These are phyloP conservation scores for Mimumesa dahlbomi DNA, from an alignment of 2,888 invertebrate species.

Conservation along the genomic window DNA sequence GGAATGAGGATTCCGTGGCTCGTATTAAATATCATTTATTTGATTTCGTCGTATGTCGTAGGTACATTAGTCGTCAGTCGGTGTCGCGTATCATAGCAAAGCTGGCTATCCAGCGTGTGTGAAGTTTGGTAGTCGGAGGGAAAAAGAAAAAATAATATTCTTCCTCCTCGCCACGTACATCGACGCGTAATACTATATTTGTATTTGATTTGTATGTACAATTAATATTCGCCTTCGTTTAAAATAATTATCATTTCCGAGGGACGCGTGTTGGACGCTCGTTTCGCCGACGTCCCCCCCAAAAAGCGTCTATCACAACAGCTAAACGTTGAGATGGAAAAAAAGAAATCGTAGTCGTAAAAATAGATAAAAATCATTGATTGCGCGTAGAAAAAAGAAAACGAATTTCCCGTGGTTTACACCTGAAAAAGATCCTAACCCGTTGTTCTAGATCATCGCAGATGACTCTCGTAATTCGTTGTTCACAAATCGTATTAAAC, in stretches of 20 bases:
- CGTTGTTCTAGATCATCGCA: neutral
- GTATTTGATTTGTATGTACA: constrained; percentile 57
- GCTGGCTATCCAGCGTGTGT: constrained; percentile 61
- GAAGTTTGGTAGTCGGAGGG: constrained; percentile 67
- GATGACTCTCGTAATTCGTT: constrained; percentile 3
- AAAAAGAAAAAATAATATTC: too few species aligned
- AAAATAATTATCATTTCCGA: constrained; percentile 29
- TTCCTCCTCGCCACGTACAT: constrained; percentile 39
- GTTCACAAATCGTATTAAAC: constrained; percentile 2
- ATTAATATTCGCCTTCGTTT: constrained; percentile 35
- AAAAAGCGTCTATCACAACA: constrained; percentile 28
- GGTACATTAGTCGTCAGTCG: constrained; percentile 72
- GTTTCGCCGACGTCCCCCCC: neutral
- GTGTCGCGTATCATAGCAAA: constrained; percentile 62
- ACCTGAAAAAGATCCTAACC: too few species aligned
- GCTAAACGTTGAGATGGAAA: constrained; percentile 40
- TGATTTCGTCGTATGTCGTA: constrained; percentile 63
- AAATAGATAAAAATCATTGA: constrained; percentile 40
- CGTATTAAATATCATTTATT: constrained; percentile 69
- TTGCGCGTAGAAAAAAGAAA: neutral
- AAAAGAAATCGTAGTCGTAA: constrained; percentile 45
- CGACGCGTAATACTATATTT: constrained; percentile 71
- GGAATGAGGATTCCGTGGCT: neutral
- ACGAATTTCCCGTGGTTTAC: neutral
- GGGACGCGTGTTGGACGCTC: neutral